Conservation (phyloP, 2,113 vertebrate species). For the Gnathonemus longibarbis region DNA sequence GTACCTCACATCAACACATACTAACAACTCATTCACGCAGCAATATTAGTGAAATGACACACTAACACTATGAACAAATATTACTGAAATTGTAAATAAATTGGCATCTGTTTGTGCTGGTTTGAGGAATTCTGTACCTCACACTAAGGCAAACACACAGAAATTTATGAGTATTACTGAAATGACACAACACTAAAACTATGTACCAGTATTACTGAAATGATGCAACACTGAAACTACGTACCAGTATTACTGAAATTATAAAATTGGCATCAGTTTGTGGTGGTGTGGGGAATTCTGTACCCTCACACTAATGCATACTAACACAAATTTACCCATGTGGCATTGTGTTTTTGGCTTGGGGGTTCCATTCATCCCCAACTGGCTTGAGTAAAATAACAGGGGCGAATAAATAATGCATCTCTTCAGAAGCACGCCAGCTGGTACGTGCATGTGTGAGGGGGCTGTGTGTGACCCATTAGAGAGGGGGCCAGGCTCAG, state of each 20-base stretch:
- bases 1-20: too few species aligned
- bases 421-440: neutral
- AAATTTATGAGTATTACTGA: neutral
- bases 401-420: neutral
- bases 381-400: neutral
- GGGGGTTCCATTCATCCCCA: neutral
- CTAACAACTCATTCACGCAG: too few species aligned
- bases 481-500: neutral
- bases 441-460: neutral
- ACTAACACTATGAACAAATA: neutral
- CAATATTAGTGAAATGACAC: too few species aligned
- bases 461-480: neutral
- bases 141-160: neutral
- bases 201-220: neutral
- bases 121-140: neutral
- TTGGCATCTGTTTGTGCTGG: neutral
- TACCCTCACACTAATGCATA: neutral
- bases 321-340: slow-evolving; percentile 1
- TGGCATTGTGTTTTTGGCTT: neutral
- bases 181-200: neutral
- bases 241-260: neutral
- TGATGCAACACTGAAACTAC: neutral
- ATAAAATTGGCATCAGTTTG: neutral
- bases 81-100: neutral
- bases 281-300: neutral